Evolutionary conservation across 2,113 vertebrate species (phyloP), one percentile per base, ranked within the genome.

Genomic region (Microcebus murinus): DNA sequence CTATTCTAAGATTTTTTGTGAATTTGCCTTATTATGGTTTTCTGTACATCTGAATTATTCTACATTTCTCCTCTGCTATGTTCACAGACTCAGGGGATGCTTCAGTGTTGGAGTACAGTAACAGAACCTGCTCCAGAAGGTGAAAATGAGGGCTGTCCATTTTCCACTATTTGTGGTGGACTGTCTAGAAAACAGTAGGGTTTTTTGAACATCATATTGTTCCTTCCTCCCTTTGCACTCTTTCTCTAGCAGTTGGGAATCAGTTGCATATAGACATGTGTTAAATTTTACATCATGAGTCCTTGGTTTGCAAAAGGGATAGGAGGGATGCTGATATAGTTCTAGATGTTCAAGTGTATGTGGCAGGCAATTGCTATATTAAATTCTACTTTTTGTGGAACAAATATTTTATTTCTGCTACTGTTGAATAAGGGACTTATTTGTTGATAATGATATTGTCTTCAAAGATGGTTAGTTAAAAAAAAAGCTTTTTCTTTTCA

Each of bases 91-190:
- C 83, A 63, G 90, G 84, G 70, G 68, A 96, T 79, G 92, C 52
- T 13, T 94, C 7, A 97, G 39, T 52, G 89, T 63, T 98, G 86
- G 7, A 82, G 84, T 94, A 92, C 50, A 90, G 86, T 96, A 87
- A 86, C 70, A 97, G 91, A 97, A 93, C 93, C 87, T 90, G 87
- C 45, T 90, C 82, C 84, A 88, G 87, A n/a, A 71, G 13, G 57
- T 87, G 92, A 97, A 92, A 59, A 61, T 90, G 8, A 93, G 89
- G 92, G 76, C 65, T 84, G 27, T 63, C 52, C 74, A 63, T 55
- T 34, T 92, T 80, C 96, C 82, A 96, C 21, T 92, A 3, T 87
- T 15, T 97, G 39, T 96, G 68, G 93, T 94, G 73, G 80, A 34
- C 50, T 94, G 9, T 82, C 81, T 59, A 94, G 55, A 87, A 92